Evolutionary conservation across 1,140 invertebrate genomes (phyloP), one percentile per base, ranked within the genome.

Genomic region (Pentalonia nigronervosa): DNA sequence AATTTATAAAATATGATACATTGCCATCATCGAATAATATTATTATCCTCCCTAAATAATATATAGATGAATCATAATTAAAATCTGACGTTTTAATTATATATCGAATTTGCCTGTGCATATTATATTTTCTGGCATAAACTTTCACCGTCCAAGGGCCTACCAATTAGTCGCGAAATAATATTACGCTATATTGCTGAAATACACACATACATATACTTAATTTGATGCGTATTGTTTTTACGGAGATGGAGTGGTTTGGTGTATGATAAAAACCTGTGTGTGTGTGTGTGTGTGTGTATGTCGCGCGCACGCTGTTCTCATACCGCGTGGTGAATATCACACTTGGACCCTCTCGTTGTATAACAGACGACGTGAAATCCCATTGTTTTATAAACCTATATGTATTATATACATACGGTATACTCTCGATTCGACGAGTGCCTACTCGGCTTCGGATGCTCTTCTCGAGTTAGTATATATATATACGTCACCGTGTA

Each of bases 21-120:
- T 76, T 76, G n/a, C n/a, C 30, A 14, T n/a, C 14, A 76, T 76
- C 30, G 60, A n/a, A 76, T 76, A 76, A n/a, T 76, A 76, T 34
- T 76, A 17, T 76, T 76, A 76, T n/a, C 11, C 30, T 25, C 20
- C 7, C 4, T 9, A n/a, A 7, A n/a, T n/a, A 41, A 67, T n/a
- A 14, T 20, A 76, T n/a, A 76, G 60, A 76, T 34, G 60, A 6
- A 76, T 76, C 14, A 20, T 34, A 76, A 76, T n/a, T 76, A 76
- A 17, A 76, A 17, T 76, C 60, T 76, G 60, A 76, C 60, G n/a
- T 76, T 76, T 76, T 76, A 76, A 76, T 76, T 76, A 76, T 76
- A 76, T 7, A 76, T 76, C 60, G 11, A 76, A 76, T 76, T 76
- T 76, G 14, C 60, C 3, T 14, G 25, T 7, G 1, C n/a, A 76